Percentiles rank a stretch among this genome's conserved stretches.
Conservation (phyloP, 2,113 vertebrate genomes). For the Melanocharis versteri region DNA sequence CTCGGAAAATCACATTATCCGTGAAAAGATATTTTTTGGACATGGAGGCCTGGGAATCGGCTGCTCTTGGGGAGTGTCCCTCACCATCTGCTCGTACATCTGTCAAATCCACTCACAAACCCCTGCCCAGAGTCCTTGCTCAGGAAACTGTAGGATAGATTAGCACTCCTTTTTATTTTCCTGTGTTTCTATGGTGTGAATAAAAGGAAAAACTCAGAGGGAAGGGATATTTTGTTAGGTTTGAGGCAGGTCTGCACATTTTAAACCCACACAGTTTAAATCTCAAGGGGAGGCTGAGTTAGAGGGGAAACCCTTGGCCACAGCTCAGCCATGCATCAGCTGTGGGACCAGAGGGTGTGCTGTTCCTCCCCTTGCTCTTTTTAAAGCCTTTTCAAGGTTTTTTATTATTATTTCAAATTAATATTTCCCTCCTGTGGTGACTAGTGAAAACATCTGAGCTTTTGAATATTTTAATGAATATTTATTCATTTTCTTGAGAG, state of each 20-base stretch:
- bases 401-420: constrained; percentile 7
- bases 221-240: neutral
- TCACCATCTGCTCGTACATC: constrained; percentile 47
- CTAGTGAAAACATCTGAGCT: neutral
- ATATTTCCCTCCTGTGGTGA: neutral
- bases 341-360: neutral
- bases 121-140: neutral
- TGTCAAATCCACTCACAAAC: constrained; percentile 46
- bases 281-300: neutral
- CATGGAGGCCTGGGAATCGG: constrained; percentile 27
- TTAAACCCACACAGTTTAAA: neutral
- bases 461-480: neutral
- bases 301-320: neutral
- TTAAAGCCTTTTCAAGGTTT: neutral
- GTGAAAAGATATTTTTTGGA: constrained; percentile 26
- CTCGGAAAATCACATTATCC: constrained; percentile 55
- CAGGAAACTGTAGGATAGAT: constrained; percentile 23
- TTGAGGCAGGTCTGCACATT: neutral
- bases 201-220: neutral
- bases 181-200: neutral
- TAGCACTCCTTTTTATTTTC: constrained; percentile 24
- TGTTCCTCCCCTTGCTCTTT: neutral
- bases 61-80: constrained; percentile 23
- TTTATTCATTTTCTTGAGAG: neutral
- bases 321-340: neutral